Evolutionary conservation across 2,888 invertebrate species (phyloP).

Genomic region (Agrenia bidenticulata): DNA sequence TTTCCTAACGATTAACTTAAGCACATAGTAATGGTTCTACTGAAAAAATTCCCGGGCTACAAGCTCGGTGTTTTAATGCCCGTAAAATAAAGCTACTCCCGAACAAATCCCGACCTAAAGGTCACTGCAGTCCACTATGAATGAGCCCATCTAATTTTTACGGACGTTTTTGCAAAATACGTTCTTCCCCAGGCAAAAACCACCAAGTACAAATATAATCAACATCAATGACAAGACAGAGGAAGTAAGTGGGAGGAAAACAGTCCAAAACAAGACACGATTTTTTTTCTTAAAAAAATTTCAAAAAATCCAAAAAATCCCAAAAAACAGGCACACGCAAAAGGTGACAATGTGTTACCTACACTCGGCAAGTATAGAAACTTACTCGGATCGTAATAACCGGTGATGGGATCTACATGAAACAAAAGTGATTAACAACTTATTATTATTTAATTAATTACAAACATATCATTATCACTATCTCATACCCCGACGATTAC

Average conservation of each 20-base stretch:
- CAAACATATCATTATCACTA: too few species aligned
- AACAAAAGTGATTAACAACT: slow-evolving; percentile 22
- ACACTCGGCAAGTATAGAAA: slow-evolving; percentile 35
- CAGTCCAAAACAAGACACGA: slow-evolving; percentile 11
- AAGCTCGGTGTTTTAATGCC: too few species aligned
- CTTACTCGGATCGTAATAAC: slow-evolving; percentile 48
- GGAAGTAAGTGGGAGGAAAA: slow-evolving; percentile 8
- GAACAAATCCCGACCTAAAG: too few species aligned
- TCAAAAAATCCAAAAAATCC: slow-evolving; percentile 24
- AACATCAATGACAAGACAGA: slow-evolving; percentile 45
- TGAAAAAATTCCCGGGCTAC: too few species aligned
- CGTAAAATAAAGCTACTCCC: too few species aligned
- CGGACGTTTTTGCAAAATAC: slow-evolving; percentile 26
- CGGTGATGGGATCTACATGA: slow-evolving; percentile 46
- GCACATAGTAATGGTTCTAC: too few species aligned
- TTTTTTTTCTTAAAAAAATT: slow-evolving; percentile 13
- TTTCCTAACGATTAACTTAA: too few species aligned
- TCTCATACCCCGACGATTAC: too few species aligned
- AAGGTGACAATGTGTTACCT: slow-evolving; percentile 40
- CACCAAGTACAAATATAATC: slow-evolving; percentile 53
- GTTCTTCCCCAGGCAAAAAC: slow-evolving; percentile 54
- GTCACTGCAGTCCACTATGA: too few species aligned
- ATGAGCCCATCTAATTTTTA: too few species aligned
- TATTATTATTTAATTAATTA: background rate
- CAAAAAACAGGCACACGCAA: slow-evolving; percentile 40